Base-by-base conservation (phyloP, 1,140 invertebrate species). In the Drosophila pandora region DNA sequence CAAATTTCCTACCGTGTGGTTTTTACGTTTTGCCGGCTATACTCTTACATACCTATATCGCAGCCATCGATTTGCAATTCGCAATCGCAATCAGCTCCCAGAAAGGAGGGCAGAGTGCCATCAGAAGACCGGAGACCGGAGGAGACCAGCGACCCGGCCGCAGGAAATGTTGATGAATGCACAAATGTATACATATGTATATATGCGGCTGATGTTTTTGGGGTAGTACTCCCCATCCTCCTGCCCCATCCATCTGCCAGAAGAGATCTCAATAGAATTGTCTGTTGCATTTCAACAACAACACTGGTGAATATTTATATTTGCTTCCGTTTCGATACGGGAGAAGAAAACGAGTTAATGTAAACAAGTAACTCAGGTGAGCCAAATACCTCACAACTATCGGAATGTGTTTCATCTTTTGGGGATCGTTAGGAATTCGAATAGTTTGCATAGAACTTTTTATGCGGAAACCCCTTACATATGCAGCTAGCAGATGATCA, bases 1-100 rank as follows among this genome's bases (percentile, higher is more conserved):
- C 82, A 87, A 88, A 87, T 87, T 87, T 87, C 83, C 82, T 82
- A 82, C 82, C 83, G 82, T 88, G 83, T 75, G 83, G 82, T 87
- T 87, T 87, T 76, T 79, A 82, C 83, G 72, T 75, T 75, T 69
- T 69, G 41, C 62, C n/a, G n/a, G 23, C n/a, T 47, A 30, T 54
- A 60, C 39, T 17, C 17, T 17, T 17, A 17, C 17, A 17, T 17
- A 17, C 17, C 17, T 77, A 72, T 79, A 76, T 79, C 79, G 54
- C 69, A 54, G 71, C 58, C 78, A 87, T 87, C 82, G 82, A 87
- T 87, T 87, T 87, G 83, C 82, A 87, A 88, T 87, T 87, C 81
- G 82, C 82, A 84, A 84, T 85, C 81, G 79, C 77, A 84, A 84
- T 84, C 81, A 87, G 82, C 83, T 69, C 52, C 63, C 63, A 61